A percentile compares a stretch with the other conserved stretches of the same genome.
Conservation (phyloP, 1,140 invertebrate genomes). For the Nautilus pompilius region DNA sequence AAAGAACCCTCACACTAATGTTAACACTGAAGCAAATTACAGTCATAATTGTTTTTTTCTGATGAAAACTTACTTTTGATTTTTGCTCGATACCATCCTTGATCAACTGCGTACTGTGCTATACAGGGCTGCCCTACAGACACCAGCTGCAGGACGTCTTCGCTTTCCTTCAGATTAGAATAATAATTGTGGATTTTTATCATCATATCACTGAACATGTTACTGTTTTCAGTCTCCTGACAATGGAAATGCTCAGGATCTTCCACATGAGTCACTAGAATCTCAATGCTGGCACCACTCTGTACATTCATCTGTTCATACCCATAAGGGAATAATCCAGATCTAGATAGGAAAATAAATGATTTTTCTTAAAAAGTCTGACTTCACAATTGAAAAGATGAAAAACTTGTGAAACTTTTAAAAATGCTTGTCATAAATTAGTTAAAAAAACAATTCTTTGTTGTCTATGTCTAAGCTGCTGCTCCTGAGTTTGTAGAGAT, state of each 20-base stretch:
- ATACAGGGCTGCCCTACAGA: constrained; percentile 65
- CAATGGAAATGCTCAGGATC: constrained; percentile 57
- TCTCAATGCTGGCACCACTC: constrained; percentile 21
- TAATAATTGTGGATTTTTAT: constrained; percentile 44
- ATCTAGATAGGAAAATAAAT: too few species aligned
- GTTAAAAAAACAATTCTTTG: too few species aligned
- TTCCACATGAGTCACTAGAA: constrained; percentile 39
- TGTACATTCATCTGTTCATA: constrained; percentile 11
- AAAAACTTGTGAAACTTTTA: too few species aligned
- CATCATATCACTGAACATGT: constrained; percentile 55
- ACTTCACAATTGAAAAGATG: too few species aligned
- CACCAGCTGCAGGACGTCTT: constrained; percentile 15
- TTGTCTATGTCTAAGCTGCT: too few species aligned
- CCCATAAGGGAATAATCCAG: constrained; percentile 4
- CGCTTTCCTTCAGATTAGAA: constrained; percentile 12
- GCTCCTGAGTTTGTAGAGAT: too few species aligned
- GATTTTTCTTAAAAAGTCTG: too few species aligned
- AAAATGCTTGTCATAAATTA: too few species aligned
- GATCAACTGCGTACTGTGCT: constrained; percentile 70
- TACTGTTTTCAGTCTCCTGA: constrained; percentile 48
- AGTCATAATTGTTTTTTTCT: background rate
- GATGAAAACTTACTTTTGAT: constrained; percentile 62
- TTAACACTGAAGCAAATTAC: too few species aligned
- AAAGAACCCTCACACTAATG: too few species aligned
- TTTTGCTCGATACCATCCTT: constrained; percentile 75